Evolutionary conservation across 2,113 vertebrate genomes (phyloP).

Genomic region (Callionymus lyra): DNA sequence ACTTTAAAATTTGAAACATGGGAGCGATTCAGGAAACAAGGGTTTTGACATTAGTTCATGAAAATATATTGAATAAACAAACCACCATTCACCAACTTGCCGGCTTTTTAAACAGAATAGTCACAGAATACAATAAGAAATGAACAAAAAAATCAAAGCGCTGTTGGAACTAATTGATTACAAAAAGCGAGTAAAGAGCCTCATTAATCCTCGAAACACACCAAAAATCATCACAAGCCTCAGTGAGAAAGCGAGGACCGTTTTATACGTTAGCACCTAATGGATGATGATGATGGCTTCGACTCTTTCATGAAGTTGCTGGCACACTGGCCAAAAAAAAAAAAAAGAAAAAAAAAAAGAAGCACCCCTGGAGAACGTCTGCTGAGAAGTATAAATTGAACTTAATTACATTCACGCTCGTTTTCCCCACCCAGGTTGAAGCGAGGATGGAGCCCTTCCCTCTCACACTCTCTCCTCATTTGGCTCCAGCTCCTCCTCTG

Average conservation of each 20-base stretch:
- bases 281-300: constrained; percentile 6
- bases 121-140: not conserved
- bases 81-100: no score
- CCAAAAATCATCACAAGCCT: no score
- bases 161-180: not conserved
- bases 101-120: no score
- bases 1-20: no score
- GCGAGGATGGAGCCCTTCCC: constrained; percentile 38
- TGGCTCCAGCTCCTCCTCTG: constrained; percentile 61
- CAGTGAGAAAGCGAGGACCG: no score
- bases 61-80: no score
- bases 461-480: constrained; percentile 15
- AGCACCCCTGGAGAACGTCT: constrained; percentile 1
- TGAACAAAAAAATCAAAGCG: no score
- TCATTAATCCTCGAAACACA: not conserved
- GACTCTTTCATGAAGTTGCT: constrained; percentile 4
- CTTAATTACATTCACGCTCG: constrained; percentile 15
- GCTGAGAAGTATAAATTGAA: constrained; percentile 5
- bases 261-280: constrained; percentile 9
- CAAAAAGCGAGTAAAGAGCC: not conserved
- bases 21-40: no score
- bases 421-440: constrained; percentile 16
- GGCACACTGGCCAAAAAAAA: not conserved
- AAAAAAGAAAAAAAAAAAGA: constrained; percentile 4
- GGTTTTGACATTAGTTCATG: no score